Evolutionary conservation across 2,113 vertebrate species (phyloP).

Genomic region (Sinocyclocheilus grahami): DNA sequence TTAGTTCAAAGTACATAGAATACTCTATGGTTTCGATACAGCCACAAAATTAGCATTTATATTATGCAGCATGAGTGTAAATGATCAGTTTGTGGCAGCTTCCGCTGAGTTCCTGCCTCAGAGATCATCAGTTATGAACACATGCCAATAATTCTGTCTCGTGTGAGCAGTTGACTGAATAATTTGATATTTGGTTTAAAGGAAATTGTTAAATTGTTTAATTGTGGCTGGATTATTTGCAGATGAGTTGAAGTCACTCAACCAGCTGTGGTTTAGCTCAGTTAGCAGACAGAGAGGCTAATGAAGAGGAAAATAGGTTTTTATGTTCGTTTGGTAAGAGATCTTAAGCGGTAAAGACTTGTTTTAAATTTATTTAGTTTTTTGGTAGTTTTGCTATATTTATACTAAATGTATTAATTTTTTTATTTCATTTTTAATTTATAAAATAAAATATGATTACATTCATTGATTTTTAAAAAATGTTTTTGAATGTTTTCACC

Average conservation of each 20-base stretch:
- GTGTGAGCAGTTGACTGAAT: constrained; percentile 56
- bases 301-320: not conserved
- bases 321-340: not conserved
- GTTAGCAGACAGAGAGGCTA: constrained; percentile 62
- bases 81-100: constrained; percentile 38
- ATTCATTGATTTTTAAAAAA: too few relatives aligned
- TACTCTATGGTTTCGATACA: not conserved
- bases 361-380: too few relatives aligned
- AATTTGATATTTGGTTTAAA: constrained; percentile 59
- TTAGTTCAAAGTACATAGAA: not conserved
- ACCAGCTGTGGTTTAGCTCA: constrained; percentile 53
- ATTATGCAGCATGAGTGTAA: constrained; percentile 27
- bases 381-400: not conserved
- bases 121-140: constrained; percentile 33
- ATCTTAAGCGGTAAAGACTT: not conserved
- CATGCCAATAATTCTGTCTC: constrained; percentile 41
- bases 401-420: not conserved
- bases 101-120: not conserved
- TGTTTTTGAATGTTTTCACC: not conserved
- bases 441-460: not conserved
- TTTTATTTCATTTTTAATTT: too few relatives aligned
- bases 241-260: constrained; percentile 70
- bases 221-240: constrained; percentile 70
- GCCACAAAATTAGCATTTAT: not conserved
- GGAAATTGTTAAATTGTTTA: constrained; percentile 65